Evolutionary conservation across 1,140 invertebrate genomes (phyloP).

Genomic region (Sitobion miscanthi): DNA sequence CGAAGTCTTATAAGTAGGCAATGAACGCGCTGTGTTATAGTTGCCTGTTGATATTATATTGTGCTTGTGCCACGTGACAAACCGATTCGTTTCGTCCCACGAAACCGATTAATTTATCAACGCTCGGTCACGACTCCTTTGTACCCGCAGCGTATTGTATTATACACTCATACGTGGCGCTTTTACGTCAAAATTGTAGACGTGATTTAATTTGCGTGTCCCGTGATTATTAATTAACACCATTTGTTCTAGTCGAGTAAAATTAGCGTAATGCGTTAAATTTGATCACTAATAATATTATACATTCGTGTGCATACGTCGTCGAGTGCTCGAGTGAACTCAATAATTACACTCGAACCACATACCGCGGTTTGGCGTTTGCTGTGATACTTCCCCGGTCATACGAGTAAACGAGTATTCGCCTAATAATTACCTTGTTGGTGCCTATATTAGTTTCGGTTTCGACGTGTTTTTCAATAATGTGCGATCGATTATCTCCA

Average conservation of each 20-base stretch:
- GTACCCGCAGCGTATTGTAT: neutral
- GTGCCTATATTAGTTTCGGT: neutral
- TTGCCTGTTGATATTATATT: neutral
- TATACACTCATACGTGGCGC: neutral
- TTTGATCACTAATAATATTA: neutral
- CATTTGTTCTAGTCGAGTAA: conserved; percentile 2
- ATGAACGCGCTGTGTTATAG: neutral
- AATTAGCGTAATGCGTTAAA: neutral
- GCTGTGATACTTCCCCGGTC: neutral
- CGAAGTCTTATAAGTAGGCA: neutral
- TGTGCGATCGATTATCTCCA: neutral
- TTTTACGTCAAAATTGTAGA: neutral
- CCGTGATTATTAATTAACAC: neutral
- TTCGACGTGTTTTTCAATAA: neutral
- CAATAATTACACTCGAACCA: neutral
- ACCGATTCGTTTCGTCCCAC: neutral
- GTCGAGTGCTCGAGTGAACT: neutral
- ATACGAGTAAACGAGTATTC: neutral
- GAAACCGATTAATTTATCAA: neutral
- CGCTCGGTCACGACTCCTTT: too few species aligned
- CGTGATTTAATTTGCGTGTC: neutral
- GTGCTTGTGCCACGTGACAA: neutral
- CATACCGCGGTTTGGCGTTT: neutral
- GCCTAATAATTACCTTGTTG: neutral
- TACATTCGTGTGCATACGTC: neutral